Base-by-base conservation (phyloP, 1,140 invertebrate genomes). In the Tetramorium parvispinum region DNA sequence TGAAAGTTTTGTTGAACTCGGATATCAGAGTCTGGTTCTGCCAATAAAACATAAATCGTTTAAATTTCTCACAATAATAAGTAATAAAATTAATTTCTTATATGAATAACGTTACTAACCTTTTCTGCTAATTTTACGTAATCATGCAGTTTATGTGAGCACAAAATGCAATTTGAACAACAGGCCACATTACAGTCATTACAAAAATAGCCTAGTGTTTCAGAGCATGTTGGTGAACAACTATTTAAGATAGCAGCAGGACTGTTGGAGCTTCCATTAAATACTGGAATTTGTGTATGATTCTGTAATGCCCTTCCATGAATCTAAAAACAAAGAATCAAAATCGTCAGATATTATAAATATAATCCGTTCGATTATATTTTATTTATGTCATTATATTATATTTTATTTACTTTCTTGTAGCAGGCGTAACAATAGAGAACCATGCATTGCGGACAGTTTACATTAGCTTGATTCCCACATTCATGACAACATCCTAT, bases 111-210 rank as follows among this genome's bases (percentile, higher is more conserved):
- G 46, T 27, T 71, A 89, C 88, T 73, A 91, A 94, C 93, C 86
- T 82, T 92, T 13, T 88, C 21, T n/a, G 18, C 0, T 65, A 91
- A 46, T 7, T 37, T 0, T 0, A 86, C 1, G 16, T 89, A 77
- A 11, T 82, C 55, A 81, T 96, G 95, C 1, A 87, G 79, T 16
- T 89, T 81, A 87, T 96, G 95, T 0, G 27, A 76, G 1, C 89
- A 46, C 24, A 96, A 27, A 32, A 93, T 87, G 83, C 95, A 96
- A 63, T 93, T 90, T 6, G 92, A 89, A 76, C 95, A 96, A 3
- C 81, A 77, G 7, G 88, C 51, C 49, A 77, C 63, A 24, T 92
- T n/a, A 85, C 95, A 96, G 5, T 92, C 70, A 21, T 88, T 73
- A 83, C 95, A 96, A 76, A 88, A 93, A 88, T 95, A 94, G 21